Evolutionary conservation across 2,113 vertebrate species (phyloP), one percentile per base, ranked within the genome.

Genomic region (Strix uralensis): DNA sequence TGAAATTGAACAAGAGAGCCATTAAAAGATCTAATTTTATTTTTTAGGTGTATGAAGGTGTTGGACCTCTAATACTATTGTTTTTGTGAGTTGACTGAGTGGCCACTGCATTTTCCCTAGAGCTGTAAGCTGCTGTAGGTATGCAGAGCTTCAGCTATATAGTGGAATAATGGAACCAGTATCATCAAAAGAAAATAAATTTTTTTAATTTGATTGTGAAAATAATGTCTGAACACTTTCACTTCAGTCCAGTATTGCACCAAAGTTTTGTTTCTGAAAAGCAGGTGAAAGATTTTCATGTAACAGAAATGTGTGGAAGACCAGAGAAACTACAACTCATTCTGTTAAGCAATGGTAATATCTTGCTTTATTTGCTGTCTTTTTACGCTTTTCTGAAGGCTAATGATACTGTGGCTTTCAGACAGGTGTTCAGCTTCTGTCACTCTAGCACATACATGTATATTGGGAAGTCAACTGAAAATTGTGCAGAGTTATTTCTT

Each of bases 361-460:
- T 15, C 54, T 40, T 21, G n/a, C 30, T 59, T 63, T 52, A 40
- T 80, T 49, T 83, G 34, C 77, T 54, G 46, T 25, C 52, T 67
- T 42, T 51, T n/a, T 9, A 5, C 0, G 22, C 26, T 52, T 51
- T 63, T 47, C n/a, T 57, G 40, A 67, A 88, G 38, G 15, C 42
- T 44, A 15, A 23, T 38, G 63, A 80, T 47, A 10, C 52, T n/a
- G 46, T 40, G 40, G 42, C 51, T 91, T 40, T 81, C 75, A 47
- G 46, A 75, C 13, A 46, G 23, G 26, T 32, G 65, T 34, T 67
- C 34, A 34, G 72, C 49, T 67, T 55, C 75, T 67, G 42, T 59
- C 4, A 0, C 59, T 77, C 36, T 54, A 23, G 29, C 0, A 2
- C 2, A 4, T 15, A 8, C 26, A 4, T 14, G 32, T 58, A 2